Conservation (phyloP, 1,140 invertebrate species). For the Leptonema lineaticorne region DNA sequence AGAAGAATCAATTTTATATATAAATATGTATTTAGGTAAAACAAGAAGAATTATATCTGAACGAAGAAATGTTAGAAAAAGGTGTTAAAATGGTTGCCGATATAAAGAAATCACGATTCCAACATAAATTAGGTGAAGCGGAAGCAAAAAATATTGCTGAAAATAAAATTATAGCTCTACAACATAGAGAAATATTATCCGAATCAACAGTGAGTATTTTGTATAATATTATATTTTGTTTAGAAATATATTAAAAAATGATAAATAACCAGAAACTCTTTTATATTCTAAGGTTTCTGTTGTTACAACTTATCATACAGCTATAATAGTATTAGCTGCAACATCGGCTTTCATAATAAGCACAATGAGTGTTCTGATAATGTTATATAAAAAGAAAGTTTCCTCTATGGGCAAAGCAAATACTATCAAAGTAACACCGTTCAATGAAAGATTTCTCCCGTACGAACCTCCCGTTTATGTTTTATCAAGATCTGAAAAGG, state of each 20-base stretch:
- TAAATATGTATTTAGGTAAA: conserved; percentile 53
- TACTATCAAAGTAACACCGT: conserved; percentile 56
- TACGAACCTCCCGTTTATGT: conserved; percentile 59
- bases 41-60: conserved; percentile 54
- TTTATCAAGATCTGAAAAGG: conserved; percentile 54
- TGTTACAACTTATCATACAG: conserved; percentile 69
- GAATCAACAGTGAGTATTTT: conserved; percentile 55
- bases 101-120: conserved; percentile 64
- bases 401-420: conserved; percentile 49
- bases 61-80: conserved; percentile 27
- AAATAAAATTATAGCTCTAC: conserved; percentile 58
- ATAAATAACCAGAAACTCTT: no score
- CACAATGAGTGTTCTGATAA: conserved; percentile 65
- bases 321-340: conserved; percentile 67
- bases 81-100: conserved; percentile 60
- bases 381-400: conserved; percentile 66
- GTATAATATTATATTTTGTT: neutral
- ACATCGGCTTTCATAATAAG: conserved; percentile 72
- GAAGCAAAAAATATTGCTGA: conserved; percentile 45
- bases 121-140: conserved; percentile 56
- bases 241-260: neutral
- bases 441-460: conserved; percentile 56
- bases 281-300: conserved; percentile 57
- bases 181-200: conserved; percentile 68
- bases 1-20: conserved; percentile 31